A percentile compares a stretch with the other conserved stretches of the same genome.
Conservation (phyloP, 2,113 vertebrate genomes). For the Numida meleagris region DNA sequence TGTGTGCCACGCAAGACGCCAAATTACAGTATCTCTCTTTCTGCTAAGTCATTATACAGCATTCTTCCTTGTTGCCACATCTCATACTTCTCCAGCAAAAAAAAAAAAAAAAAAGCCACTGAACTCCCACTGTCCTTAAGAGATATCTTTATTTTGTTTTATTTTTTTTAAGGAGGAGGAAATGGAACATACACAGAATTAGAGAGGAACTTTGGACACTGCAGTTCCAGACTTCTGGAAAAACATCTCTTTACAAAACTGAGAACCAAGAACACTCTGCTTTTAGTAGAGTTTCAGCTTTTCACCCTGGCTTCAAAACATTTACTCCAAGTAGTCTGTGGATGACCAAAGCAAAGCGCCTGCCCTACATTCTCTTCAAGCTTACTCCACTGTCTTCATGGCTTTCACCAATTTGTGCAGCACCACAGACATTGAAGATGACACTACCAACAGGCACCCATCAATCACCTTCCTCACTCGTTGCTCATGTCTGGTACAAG, state of each 20-base stretch:
- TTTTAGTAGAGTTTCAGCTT: conserved; percentile 20
- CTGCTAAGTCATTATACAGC: neutral
- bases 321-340: neutral
- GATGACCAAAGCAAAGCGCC: neutral
- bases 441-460: neutral
- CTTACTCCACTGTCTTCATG: neutral
- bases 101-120: neutral
- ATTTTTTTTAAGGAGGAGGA: neutral
- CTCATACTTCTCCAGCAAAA: neutral
- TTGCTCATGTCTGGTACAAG: neutral
- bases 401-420: neutral
- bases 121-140: neutral
- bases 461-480: neutral
- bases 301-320: neutral
- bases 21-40: neutral
- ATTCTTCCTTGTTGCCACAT: neutral
- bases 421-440: neutral
- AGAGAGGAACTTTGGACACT: neutral
- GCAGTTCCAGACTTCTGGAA: neutral
- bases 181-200: neutral
- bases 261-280: neutral
- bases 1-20: neutral
- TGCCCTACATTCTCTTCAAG: neutral
- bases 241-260: neutral
- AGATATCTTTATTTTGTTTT: neutral